Evolutionary conservation across 2,797 vertebrate species (phyloP), one percentile per base, ranked within the genome.

Genomic region (Iguana delicatissima): DNA sequence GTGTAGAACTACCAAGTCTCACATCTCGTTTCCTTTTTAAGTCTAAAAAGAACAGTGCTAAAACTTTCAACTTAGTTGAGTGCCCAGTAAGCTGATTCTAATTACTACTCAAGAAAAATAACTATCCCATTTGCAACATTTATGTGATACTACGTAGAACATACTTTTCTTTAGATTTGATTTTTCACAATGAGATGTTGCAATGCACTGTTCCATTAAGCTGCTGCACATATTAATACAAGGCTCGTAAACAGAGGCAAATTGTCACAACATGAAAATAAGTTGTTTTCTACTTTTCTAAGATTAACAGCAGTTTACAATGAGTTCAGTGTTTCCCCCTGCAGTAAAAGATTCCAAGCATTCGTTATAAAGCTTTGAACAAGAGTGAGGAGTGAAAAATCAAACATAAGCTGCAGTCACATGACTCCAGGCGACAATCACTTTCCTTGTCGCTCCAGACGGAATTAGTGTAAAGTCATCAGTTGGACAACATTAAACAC

Each of bases 261-360:
- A 77, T 72, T 91, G 20, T 80, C 86, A 72, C 12, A 88, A 76
- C 0, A 86, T 38, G 69, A 67, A 90, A 62, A 62, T 29, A 67
- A 29, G 77, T 93, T 82, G 84, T 69, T 93, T 42, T 38, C 38
- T 20, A 80, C 20, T 52, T 87, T 92, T 92, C 79, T 81, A 29
- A 38, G 55, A 90, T 0, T 85, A 87, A 89, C 1, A 18, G 18
- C 35, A 85, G 50, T 77, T 83, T 80, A 35, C 84, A 83, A 89
- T 42, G 64, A 29, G 10, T 6, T 55, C 64, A 0, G 67, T 89
- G 42, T 92, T 82, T n/a, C 29, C 52, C n/a, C 13, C 38, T 82
- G 32, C 12, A 84, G 77, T 16, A 88, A 85, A 90, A 92, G 57
- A 84, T 72, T 82, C 7, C 20, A 1, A 13, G 29, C 0, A 2